A percentile compares a stretch with the other conserved stretches of the same genome.
Conservation (phyloP, 1,140 invertebrate genomes). For the Aphelinus atriplicis region DNA sequence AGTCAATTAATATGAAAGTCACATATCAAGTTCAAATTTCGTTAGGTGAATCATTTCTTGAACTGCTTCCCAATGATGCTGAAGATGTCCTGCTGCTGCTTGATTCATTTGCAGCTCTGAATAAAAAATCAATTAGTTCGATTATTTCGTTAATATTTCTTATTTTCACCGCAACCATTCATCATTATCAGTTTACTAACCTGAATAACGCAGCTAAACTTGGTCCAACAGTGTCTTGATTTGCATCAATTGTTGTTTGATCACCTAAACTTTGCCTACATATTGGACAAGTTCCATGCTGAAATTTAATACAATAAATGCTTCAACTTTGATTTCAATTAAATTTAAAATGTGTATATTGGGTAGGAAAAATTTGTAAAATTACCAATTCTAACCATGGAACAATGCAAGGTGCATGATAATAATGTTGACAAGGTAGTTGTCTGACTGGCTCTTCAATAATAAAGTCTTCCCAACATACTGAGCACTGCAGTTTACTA, state of each 20-base stretch:
- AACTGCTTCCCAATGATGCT: slow-evolving; percentile 56
- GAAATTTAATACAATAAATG: slow-evolving; percentile 48
- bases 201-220: slow-evolving; percentile 66
- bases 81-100: slow-evolving; percentile 56
- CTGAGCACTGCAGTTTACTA: slow-evolving; percentile 89
- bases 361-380: neutral
- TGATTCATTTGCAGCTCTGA: slow-evolving; percentile 58
- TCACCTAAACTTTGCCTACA: slow-evolving; percentile 84
- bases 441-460: slow-evolving; percentile 85
- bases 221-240: slow-evolving; percentile 61
- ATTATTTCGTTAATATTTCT: slow-evolving; percentile 21
- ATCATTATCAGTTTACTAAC: slow-evolving; percentile 44
- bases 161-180: slow-evolving; percentile 7
- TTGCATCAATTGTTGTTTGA: slow-evolving; percentile 62
- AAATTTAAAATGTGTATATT: neutral
- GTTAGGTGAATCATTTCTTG: slow-evolving; percentile 54
- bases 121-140: slow-evolving; percentile 13
- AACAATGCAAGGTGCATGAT: slow-evolving; percentile 91
- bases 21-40: slow-evolving; percentile 53
- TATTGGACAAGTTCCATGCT: slow-evolving; percentile 95
- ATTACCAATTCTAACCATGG: slow-evolving; percentile 91
- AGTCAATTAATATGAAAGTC: slow-evolving; percentile 40
- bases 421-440: slow-evolving; percentile 91
- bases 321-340: slow-evolving; percentile 1
- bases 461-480: slow-evolving; percentile 96